These are phyloP conservation scores for Amiota minor DNA, from an alignment of 2,888 invertebrate species.

Conservation along the genomic window DNA sequence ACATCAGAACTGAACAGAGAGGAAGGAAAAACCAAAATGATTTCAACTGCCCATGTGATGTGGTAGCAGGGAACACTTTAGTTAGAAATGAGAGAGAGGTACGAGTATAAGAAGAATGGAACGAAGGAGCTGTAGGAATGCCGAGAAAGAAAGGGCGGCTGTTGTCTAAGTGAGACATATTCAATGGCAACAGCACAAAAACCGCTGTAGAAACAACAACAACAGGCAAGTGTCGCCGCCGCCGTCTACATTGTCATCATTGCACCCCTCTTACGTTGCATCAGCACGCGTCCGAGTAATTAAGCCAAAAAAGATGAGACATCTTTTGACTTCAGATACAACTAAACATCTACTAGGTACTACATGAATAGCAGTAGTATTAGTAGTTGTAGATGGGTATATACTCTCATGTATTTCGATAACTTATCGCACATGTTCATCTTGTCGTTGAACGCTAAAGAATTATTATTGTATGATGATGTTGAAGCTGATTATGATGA, in stretches of 20 bases:
- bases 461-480: too few species aligned
- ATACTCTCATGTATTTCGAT: slow-evolving; percentile 41
- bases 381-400: slow-evolving; percentile 8
- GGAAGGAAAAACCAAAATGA: neutral
- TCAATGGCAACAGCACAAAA: neutral
- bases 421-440: slow-evolving; percentile 60
- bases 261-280: slow-evolving; percentile 47
- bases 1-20: neutral
- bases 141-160: neutral
- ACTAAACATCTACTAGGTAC: slow-evolving; percentile 35
- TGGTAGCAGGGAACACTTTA: neutral
- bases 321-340: slow-evolving; percentile 51
- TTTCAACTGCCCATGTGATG: neutral
- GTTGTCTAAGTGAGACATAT: neutral
- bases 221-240: slow-evolving; percentile 4
- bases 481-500: slow-evolving; percentile 44
- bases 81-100: too few species aligned
- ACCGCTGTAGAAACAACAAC: slow-evolving; percentile 3
- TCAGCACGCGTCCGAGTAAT: slow-evolving; percentile 68
- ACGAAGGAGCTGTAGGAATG: neutral
- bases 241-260: neutral
- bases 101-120: too few species aligned
- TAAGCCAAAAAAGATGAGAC: slow-evolving; percentile 61
- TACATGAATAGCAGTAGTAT: slow-evolving; percentile 21
- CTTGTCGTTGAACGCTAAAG: slow-evolving; percentile 37